Conservation (phyloP, 2,113 vertebrate genomes). For the Connochaetes taurinus region DNA sequence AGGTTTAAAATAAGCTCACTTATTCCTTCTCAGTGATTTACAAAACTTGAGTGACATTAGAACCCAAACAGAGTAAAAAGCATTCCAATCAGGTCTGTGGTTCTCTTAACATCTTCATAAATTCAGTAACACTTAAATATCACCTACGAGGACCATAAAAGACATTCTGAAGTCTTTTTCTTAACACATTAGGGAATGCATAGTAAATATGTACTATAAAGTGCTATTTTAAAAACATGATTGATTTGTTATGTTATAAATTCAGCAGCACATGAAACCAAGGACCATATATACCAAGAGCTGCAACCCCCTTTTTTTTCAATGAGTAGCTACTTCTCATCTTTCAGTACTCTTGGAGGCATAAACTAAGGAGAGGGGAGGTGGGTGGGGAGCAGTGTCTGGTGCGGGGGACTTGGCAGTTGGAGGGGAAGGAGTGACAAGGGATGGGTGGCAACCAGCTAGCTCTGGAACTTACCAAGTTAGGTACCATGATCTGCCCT, state of each 20-base stretch:
- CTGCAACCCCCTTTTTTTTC: background rate
- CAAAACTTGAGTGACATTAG: background rate
- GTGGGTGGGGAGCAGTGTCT: fast-evolving
- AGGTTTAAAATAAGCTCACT: background rate
- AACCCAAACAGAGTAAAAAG: background rate
- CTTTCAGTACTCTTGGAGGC: background rate
- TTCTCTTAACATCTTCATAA: background rate
- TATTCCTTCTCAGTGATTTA: background rate
- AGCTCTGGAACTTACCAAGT: too few relatives aligned
- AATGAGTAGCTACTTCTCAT: background rate
- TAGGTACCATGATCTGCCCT: background rate
- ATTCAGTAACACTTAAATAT: background rate
- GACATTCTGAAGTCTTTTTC: background rate
- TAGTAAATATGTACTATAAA: background rate
- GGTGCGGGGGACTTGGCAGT: background rate
- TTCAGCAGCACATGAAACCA: background rate
- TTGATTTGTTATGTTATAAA: background rate
- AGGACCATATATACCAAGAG: background rate
- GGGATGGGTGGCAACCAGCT: background rate
- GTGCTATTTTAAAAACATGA: background rate
- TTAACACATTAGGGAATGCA: background rate
- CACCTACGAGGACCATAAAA: background rate
- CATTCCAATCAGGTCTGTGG: background rate
- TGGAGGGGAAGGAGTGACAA: background rate
- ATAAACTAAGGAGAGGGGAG: too few relatives aligned